Evolutionary conservation across 2,113 vertebrate species (phyloP).

Genomic region (Thamnaconus septentrionalis): DNA sequence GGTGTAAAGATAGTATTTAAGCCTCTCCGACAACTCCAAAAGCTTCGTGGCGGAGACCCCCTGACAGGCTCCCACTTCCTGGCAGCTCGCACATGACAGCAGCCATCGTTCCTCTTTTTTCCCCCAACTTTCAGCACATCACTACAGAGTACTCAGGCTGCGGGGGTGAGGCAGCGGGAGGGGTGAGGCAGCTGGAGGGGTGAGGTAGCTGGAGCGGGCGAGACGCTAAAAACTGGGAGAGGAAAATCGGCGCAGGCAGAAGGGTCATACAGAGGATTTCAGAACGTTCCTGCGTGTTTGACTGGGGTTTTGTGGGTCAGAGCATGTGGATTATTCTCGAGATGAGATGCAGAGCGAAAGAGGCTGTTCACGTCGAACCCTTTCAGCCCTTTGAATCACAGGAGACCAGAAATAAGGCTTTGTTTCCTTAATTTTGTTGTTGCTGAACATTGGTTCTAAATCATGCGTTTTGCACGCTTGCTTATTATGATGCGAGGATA

Average conservation of each 20-base stretch:
- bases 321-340: no score
- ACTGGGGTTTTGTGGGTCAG: no score
- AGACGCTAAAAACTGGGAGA: conserved; percentile 15
- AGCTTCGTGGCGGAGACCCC: conserved; percentile 45
- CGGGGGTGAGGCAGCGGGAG: conserved; percentile 16
- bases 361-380: no score
- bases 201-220: no score
- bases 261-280: conserved; percentile 32
- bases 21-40: conserved; percentile 60
- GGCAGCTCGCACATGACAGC: conserved; percentile 37
- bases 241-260: conserved; percentile 36
- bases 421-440: no score
- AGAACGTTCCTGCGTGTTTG: neutral
- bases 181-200: conserved; percentile 24
- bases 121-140: conserved; percentile 32
- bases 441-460: no score
- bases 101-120: conserved; percentile 36
- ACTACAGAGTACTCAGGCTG: conserved; percentile 35
- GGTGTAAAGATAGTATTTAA: conserved; percentile 62
- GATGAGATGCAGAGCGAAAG: no score
- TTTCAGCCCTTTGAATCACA: no score
- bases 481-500: no score
- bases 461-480: no score
- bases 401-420: neutral
- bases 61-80: conserved; percentile 47